These are phyloP conservation scores for Malurus alboscapulatus DNA, from an alignment of 2,113 vertebrate genomes.

Conservation along the genomic window DNA sequence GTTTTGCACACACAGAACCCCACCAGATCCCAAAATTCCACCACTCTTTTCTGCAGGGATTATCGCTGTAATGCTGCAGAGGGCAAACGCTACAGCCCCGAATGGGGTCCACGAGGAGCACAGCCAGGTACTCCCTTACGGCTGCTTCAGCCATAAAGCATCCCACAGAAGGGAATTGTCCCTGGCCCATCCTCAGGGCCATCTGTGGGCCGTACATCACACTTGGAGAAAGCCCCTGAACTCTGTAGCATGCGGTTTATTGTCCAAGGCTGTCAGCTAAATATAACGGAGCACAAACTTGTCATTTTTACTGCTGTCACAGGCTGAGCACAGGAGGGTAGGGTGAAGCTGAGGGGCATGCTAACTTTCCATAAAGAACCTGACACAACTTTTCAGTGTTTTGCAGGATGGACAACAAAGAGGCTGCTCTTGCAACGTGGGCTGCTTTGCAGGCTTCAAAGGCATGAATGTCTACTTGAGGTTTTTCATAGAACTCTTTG, in stretches of 20 bases:
- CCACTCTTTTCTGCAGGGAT: neutral
- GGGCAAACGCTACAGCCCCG: neutral
- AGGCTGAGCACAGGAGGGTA: neutral
- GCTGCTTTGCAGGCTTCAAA: neutral
- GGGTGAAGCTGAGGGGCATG: slow-evolving; percentile 3
- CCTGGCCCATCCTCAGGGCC: neutral
- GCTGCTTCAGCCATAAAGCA: neutral
- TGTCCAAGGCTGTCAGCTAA: slow-evolving; percentile 32
- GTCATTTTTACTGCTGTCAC: slow-evolving; percentile 25
- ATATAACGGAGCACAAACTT: slow-evolving; percentile 26
- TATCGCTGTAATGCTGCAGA: neutral
- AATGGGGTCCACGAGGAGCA: neutral
- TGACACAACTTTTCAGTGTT: neutral
- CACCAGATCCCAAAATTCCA: neutral
- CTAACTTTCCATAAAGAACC: neutral
- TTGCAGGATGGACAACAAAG: neutral
- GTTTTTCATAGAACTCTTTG: neutral
- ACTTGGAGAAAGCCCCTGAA: slow-evolving; percentile 14
- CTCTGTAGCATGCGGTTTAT: slow-evolving; percentile 4
- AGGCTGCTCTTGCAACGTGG: neutral
- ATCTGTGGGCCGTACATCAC: neutral
- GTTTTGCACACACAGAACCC: neutral
- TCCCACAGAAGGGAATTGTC: neutral
- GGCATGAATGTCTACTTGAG: fast-evolving
- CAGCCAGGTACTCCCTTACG: neutral